A percentile compares a stretch with the other conserved stretches of the same genome.
phyloP scores from a whole-genome alignment of 2,797 vertebrate species.

The Enteromius anoplus region DNA sequence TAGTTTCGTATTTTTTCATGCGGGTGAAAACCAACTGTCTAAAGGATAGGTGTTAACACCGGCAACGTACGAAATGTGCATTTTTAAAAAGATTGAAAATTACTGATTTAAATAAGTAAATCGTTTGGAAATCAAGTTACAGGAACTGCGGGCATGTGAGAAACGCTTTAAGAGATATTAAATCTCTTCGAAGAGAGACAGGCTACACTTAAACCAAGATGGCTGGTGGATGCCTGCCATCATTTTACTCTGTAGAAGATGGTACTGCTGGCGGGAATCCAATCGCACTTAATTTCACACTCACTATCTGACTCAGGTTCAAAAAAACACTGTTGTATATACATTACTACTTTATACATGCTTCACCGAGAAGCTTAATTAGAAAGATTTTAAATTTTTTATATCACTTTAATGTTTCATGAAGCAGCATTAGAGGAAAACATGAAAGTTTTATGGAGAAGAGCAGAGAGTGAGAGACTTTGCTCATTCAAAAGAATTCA shows the following conservation, averaged over 20 bases:
- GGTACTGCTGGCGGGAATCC: neutral
- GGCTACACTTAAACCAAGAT: neutral
- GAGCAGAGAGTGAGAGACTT: neutral
- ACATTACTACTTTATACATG: neutral
- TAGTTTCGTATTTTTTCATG: no score
- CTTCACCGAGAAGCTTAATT: neutral
- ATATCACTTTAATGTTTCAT: neutral
- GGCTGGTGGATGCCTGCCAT: neutral
- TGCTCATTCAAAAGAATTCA: neutral
- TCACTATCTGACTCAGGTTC: neutral
- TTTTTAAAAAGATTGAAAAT: neutral
- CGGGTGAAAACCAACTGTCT: neutral
- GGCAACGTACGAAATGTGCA: no score
- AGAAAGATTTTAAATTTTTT: neutral
- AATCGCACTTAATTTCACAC: conserved; percentile 11
- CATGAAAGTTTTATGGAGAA: neutral
- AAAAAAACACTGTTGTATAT: neutral
- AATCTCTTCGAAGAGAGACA: neutral
- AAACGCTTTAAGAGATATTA: neutral
- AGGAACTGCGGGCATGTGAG: no score
- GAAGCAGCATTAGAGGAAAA: neutral
- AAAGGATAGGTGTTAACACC: neutral
- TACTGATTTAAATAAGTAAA: neutral
- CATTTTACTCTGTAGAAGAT: neutral
- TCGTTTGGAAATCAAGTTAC: neutral